Base-by-base conservation (phyloP, 2,113 vertebrate species). In the Microcebus griseorufus region DNA sequence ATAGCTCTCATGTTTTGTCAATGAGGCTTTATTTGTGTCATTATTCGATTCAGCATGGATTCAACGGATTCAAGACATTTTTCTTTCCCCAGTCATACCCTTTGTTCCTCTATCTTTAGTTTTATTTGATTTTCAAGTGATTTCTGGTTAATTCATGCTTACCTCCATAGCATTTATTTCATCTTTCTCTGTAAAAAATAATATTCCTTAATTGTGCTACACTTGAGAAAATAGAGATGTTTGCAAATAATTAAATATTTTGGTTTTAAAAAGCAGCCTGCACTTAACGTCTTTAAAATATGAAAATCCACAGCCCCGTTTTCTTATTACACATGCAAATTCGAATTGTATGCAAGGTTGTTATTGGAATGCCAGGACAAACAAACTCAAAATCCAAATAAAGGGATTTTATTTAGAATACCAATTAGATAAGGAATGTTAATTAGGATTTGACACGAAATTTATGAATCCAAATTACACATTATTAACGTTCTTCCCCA, bases 231-330 rank as follows among this genome's bases (percentile, higher is more conserved):
- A 67, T 2, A 69, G 55, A 45, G 7, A 79, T 55, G 8, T 64
- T 95, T 79, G n/a, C 72, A 67, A 83, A 79, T 73, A 90, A 93
- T 78, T 85, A 88, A 67, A 76, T 84, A 80, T 85, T 91, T 88
- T 62, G 20, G 34, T 75, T 88, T 48, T 12, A n/a, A 95, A 82
- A 18, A 32, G 23, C 11, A 67, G 37, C 27, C 27, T 92, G 20
- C 62, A 70, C 51, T 72, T 79, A 82, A n/a, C 64, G 45, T 62
- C 60, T 86, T 85, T 27, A 73, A 80, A 94, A 37, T 9, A 64
- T 65, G 90, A 72, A 94, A 93, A 81, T 53, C 39, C 29, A 55
- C 25, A 34, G 16, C 53, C 48, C 51, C 2, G 1, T 79, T 93
- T 55, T 94, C 45, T 90, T 87, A 16, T 9, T 65, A 5, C 29